Base-by-base conservation (phyloP, 1,140 invertebrate genomes). In the Leptopilina boulardi region DNA sequence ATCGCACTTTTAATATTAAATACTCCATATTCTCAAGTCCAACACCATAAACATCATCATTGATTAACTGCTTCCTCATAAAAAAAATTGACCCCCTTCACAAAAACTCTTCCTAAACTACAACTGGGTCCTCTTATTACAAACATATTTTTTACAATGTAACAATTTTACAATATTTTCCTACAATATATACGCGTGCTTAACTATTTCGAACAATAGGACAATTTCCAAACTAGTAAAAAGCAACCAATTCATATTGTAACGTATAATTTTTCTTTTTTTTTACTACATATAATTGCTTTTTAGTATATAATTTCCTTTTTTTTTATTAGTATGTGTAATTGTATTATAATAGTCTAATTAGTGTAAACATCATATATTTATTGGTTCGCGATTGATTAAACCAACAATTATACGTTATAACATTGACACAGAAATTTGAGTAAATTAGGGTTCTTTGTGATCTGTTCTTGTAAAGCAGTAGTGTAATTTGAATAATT, bases 31-130 rank as follows among this genome's bases (percentile, higher is more conserved):
- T 51, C n/a, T 51, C 21, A 66, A 26, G 26, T 66, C 21, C 26
- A 66, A 30, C 23, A 26, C 26, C 13, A n/a, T 66, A 66, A 30
- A 34, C 19, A 66, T 30, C 59, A 66, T 38, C 26, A 66, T 66
- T 66, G 59, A 66, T 66, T 66, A 66, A 66, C 59, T 30, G 26
- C 59, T 66, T 66, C 26, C 59, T 66, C 26, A 66, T n/a, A 66
- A 66, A 66, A 30, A 30, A 30, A 5, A 13, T 51, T 18, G n/a
- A 18, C 47, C 47, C 47, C n/a, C n/a, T 51, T 18, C n/a, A 51
- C 13, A 51, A 51, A 51, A 51, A 51, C 47, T 51, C 47, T 51
- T 51, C 47, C 47, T 51, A 51, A 51, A 18, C 47, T 51, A 47
- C 44, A n/a, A 18, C 47, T 51, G 47, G 47, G 47, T 18, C 47